Evolutionary conservation across 2,113 vertebrate genomes (phyloP), one percentile per base, ranked within the genome.

Genomic region (Pollachius pollachius): DNA sequence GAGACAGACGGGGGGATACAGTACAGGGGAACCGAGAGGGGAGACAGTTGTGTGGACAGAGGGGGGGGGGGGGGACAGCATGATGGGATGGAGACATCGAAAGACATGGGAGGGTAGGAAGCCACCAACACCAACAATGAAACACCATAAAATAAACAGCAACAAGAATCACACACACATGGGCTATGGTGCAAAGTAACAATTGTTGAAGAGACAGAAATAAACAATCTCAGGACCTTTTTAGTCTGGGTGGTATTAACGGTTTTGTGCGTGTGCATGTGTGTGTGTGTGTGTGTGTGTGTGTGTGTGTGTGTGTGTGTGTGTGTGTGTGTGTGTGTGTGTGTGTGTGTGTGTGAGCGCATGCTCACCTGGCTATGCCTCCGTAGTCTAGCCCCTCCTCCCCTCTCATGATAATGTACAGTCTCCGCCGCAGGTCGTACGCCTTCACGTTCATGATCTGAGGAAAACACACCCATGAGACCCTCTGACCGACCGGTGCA

Each of bases 381-480:
- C 97, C 97, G 0, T 99, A 99, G 84, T 99, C 97, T 84, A 99
- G 92, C 56, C 97, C 97, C 88, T 98, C 97, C 91, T 99, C 96
- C 15, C 97, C 97, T 0, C 96, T 94, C 96, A 99, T 98, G 76
- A 99, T 99, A 88, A 99, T 97, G 91, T 99, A 98, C 16, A 99
- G 94, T 65, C 97, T 92, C 58, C 97, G 94, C 4, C 96, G 95
- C 19, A 99, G 92, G 81, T 99, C 97, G 0, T 98, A 98, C 0
- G 97, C 94, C 81, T 99, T 99, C 95, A 99, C 98, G 76, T 98
- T 98, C 97, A 99, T 99, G 84, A 99, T 99, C 97, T 99, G 85
- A 11, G 15, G 37, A 59, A 64, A 18, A 41, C 9, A 48, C 41
- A 9, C 30, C 4, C 30, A 34, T 34, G 30, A 34, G 30, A 34